phyloP scores from a whole-genome alignment of 2,797 vertebrate genomes.

The Anguilla pacifica region DNA sequence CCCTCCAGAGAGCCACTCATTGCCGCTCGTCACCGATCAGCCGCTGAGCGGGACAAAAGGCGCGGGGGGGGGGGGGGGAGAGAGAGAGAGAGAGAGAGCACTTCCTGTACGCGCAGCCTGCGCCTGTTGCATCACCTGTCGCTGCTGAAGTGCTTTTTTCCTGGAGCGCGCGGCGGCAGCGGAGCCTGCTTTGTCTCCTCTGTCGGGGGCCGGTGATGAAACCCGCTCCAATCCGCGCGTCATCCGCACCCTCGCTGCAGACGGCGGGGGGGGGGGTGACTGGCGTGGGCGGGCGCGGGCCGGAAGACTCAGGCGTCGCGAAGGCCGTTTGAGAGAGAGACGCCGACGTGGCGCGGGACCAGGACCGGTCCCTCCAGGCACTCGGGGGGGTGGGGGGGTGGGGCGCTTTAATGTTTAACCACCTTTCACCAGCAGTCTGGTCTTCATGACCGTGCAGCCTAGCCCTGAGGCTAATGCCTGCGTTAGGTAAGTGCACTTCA shows the following conservation, averaged over 20 bases:
- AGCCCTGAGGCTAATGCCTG: neutral
- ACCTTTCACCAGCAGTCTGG: neutral
- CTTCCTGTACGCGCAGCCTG: constrained; percentile 50
- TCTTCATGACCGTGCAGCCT: neutral
- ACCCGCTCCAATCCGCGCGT: neutral
- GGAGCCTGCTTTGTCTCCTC: neutral
- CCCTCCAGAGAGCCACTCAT: neutral
- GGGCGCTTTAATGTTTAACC: neutral
- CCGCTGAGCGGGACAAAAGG: neutral
- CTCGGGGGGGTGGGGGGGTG: neutral
- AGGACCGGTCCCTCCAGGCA: neutral
- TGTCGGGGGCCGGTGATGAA: neutral
- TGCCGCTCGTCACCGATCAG: neutral
- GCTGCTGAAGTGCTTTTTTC: neutral
- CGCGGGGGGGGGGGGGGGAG: neutral
- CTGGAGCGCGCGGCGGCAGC: neutral
- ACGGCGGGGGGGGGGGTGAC: too few relatives aligned
- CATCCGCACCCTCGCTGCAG: neutral
- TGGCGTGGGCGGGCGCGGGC: neutral
- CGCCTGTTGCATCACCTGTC: constrained; percentile 50
- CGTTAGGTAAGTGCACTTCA: neutral
- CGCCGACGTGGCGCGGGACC: neutral
- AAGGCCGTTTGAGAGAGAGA: neutral
- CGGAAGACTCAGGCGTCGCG: neutral
- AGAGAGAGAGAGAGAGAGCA: neutral